These are phyloP conservation scores for Prunella fulvescens DNA, from an alignment of 2,113 vertebrate genomes.

Conservation along the genomic window DNA sequence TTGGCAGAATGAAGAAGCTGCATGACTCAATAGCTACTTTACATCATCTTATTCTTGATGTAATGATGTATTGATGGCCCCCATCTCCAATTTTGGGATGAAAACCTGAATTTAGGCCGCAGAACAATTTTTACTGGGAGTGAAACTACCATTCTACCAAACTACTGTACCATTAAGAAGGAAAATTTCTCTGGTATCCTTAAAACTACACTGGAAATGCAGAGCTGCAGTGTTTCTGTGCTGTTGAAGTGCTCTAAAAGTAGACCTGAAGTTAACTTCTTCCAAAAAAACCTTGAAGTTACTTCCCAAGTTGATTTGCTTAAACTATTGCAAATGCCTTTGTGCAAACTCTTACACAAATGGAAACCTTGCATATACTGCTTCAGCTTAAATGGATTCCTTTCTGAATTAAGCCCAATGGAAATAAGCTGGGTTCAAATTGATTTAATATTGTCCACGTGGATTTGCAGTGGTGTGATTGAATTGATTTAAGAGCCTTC, in stretches of 20 bases:
- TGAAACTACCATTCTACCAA: not conserved
- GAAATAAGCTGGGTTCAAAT: not conserved
- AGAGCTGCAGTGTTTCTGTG: not conserved
- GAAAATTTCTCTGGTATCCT: not conserved
- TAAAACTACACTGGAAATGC: not conserved
- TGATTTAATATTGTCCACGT: constrained; percentile 14
- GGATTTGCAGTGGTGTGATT: constrained; percentile 2
- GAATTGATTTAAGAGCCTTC: constrained; percentile 19
- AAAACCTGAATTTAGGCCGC: not conserved
- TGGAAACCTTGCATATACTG: not conserved
- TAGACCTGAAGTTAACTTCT: too few relatives aligned
- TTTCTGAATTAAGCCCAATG: constrained; percentile 38
- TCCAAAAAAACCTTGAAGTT: not conserved
- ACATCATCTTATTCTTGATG: not conserved
- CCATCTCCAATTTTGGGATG: not conserved
- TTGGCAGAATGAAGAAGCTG: not conserved
- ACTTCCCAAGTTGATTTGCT: not conserved
- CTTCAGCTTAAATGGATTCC: constrained; percentile 15
- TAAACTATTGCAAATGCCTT: not conserved
- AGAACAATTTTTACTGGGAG: not conserved
- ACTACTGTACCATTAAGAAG: not conserved
- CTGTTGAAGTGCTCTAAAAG: not conserved
- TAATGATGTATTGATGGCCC: not conserved
- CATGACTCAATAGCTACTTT: not conserved
- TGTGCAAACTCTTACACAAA: not conserved